Evolutionary conservation across 2,888 invertebrate genomes (phyloP), one percentile per base, ranked within the genome.

Genomic region (Amphipyra tragopoginis): DNA sequence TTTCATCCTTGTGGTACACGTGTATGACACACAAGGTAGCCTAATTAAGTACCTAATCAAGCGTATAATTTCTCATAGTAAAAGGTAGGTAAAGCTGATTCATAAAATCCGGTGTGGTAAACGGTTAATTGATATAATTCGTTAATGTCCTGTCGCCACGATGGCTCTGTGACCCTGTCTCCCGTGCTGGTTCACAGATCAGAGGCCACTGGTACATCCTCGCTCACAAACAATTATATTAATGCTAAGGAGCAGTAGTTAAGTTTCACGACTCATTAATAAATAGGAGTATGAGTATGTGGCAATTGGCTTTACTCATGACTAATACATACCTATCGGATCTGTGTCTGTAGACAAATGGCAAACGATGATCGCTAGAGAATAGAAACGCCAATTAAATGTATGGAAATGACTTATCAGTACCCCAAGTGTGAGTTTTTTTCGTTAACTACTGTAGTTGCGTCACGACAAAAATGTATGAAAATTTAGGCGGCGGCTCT

Each of bases 141-240:
- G 80, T 81, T 70, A 70, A 74, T 76, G 86, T 89, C 86, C 86
- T 89, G 85, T 82, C 78, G 71, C 74, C 74, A 77, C 68, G 77
- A 63, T 43, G 66, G 68, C 73, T 75, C 38, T 47, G 59, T 79
- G 90, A 88, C 86, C 90, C 82, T 83, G 81, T 75, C 85, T 84
- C 86, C 85, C 81, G 74, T 15, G 50, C 69, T 50, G 72, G 79
- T 83, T 75, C 85, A 82, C 66, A 76, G 88, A 83, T 86, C 89
- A 86, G 68, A 81, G 86, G 91, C 79, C 87, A 90, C 80, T 82
- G 65, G 84, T 87, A 88, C 77, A 84, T 84, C 84, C 85, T 92
- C 90, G 83, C 84, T 80, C 81, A 84, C 82, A 87, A 90, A 89
- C 86, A 91, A 86, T 69, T 64, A 80, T 65, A 82, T 83, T 71